Conservation (phyloP, 2,113 vertebrate species). For the Acrocephalus kingi region DNA sequence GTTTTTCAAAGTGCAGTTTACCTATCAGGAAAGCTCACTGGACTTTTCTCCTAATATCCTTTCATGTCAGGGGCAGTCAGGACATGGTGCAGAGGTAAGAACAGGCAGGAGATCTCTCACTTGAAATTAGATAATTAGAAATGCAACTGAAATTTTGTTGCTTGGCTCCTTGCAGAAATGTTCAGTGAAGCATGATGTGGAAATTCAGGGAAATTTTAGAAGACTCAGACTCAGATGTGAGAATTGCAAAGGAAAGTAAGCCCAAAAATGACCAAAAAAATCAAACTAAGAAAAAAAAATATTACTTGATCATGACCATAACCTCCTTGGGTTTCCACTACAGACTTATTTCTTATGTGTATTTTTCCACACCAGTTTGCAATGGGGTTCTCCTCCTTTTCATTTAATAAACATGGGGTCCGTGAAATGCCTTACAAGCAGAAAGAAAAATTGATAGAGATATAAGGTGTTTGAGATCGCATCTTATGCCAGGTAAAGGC, state of each 20-base stretch:
- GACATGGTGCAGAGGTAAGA: not conserved
- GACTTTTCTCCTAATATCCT: not conserved
- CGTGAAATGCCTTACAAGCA: not conserved
- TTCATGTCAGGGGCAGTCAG: not conserved
- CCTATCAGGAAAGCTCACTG: not conserved
- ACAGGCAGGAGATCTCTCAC: not conserved
- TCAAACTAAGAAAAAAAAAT: not conserved
- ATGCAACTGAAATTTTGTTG: not conserved
- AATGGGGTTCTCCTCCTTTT: not conserved
- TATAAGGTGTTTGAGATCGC: not conserved
- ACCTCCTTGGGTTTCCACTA: not conserved
- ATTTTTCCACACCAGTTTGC: not conserved
- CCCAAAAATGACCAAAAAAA: not conserved
- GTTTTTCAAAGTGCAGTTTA: not conserved
- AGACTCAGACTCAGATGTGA: not conserved
- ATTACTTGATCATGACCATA: not conserved
- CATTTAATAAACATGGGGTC: not conserved
- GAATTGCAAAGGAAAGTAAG: not conserved
- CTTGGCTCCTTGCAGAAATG: not conserved
- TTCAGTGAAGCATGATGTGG: not conserved
- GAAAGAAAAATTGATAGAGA: not conserved
- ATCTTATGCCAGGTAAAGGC: not conserved
- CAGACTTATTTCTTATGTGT: not conserved
- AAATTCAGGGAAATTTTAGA: not conserved
- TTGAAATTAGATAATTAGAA: not conserved